Conservation (phyloP, 2,888 invertebrate species). For the Andricus curvator region DNA sequence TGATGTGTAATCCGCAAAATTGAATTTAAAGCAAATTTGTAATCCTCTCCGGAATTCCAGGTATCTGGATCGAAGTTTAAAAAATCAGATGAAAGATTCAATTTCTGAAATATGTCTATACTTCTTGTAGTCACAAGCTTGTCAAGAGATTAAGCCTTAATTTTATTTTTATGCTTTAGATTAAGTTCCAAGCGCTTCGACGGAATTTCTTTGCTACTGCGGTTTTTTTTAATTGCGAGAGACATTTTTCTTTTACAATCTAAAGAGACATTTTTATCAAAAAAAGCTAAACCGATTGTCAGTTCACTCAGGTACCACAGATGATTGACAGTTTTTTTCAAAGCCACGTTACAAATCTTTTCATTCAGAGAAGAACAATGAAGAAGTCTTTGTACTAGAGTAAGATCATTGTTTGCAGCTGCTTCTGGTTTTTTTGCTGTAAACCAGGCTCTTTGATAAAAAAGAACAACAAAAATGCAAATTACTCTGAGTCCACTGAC, state of each 20-base stretch:
- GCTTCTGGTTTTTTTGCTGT: constrained; percentile 57
- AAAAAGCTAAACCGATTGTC: constrained; percentile 45
- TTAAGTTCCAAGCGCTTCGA: not conserved
- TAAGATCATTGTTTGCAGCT: no score
- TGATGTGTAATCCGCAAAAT: not conserved
- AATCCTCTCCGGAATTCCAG: no score
- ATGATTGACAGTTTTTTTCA: no score
- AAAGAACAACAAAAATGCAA: no score
- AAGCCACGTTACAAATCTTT: no score
- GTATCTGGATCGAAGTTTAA: no score
- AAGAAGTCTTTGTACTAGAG: not conserved
- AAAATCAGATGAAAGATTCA: not conserved
- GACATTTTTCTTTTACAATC: no score
- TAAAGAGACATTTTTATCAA: constrained; percentile 47
- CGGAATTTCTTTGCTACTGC: constrained; percentile 2
- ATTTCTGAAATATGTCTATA: not conserved
- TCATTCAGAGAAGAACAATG: no score
- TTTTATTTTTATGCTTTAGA: not conserved
- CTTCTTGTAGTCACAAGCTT: not conserved
- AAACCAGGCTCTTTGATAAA: no score
- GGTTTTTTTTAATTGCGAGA: no score
- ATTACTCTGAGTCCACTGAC: no score
- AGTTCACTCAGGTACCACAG: constrained; percentile 48
- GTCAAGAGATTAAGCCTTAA: not conserved
- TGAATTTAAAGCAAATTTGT: not conserved